phyloP scores from a whole-genome alignment of 2,888 invertebrate species.

The Monopis laevigella region DNA sequence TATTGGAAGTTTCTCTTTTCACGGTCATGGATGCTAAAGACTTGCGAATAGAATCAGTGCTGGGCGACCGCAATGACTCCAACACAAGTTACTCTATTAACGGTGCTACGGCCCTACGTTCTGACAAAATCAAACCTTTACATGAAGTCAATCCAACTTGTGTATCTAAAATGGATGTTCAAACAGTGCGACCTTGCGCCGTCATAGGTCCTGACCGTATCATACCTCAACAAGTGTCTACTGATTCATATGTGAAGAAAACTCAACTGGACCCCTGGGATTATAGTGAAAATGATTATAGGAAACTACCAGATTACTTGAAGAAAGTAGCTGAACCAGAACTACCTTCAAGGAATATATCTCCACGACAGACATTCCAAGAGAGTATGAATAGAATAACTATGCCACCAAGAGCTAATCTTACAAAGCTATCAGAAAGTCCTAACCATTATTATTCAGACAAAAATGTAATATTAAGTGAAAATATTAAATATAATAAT shows the following conservation, averaged over 20 bases:
- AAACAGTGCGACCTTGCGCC: slow-evolving; percentile 52
- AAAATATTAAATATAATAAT: slow-evolving; percentile 41
- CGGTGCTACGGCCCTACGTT: slow-evolving; percentile 32
- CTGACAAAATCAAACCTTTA: slow-evolving; percentile 29
- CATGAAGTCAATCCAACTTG: slow-evolving; percentile 41
- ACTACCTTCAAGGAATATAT: slow-evolving; percentile 54
- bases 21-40: slow-evolving; percentile 60
- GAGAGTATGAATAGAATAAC: slow-evolving; percentile 61
- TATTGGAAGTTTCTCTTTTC: slow-evolving; percentile 25
- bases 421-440: slow-evolving; percentile 42
- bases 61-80: slow-evolving; percentile 48
- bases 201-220: slow-evolving; percentile 60
- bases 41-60: slow-evolving; percentile 40
- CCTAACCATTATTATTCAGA: slow-evolving; percentile 29
- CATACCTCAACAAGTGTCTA: slow-evolving; percentile 29
- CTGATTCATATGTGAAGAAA: slow-evolving; percentile 42
- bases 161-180: slow-evolving; percentile 48
- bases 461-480: slow-evolving; percentile 28
- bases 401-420: slow-evolving; percentile 48
- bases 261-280: slow-evolving; percentile 41
- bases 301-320: slow-evolving; percentile 46
- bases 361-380: slow-evolving; percentile 63
- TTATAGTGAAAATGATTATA: slow-evolving; percentile 35
- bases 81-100: slow-evolving; percentile 42
- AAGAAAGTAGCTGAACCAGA: slow-evolving; percentile 39